Base-by-base conservation (phyloP, 2,797 vertebrate genomes). In the Liasis olivaceus region DNA sequence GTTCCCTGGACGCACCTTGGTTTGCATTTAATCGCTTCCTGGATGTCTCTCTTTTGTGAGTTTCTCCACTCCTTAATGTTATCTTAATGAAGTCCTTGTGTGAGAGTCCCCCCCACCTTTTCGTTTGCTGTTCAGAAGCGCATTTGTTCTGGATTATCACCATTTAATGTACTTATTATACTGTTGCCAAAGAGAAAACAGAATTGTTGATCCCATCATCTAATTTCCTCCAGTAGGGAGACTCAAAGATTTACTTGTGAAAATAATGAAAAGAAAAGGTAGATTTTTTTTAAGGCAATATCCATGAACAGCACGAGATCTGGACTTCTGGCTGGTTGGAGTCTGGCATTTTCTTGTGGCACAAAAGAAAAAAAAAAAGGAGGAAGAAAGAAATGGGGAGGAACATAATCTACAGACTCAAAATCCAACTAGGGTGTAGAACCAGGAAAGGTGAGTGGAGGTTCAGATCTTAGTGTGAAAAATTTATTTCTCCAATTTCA, bases 131-230 rank as follows among this genome's bases (percentile, higher is more conserved):
- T 92, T 92, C 89, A 90, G 59, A 64, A 87, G 36, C 24, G 85
- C 90, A 85, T 87, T 91, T 93, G 90, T 72, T 86, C 87, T 22
- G 84, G 93, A 89, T 91, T 87, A 91, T 91, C 77, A 4, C 81
- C 62, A 59, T 92, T 87, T 90, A 88, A 59, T 51, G 81, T 87
- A 90, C 77, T 87, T 92, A 84, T 64, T 92, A 66, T 89, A 47
- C 63, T 84, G 77, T 60, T 7, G n/a, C 31, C 88, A 89, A 81
- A 58, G 88, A 90, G 91, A 87, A 87, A 31, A 90, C 36, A 89
- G 60, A 72, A 77, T 60, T 77, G 17, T 8, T 26, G 72, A 92
- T 51, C 66, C 20, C 86, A 85, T 90, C 66, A 87, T 88, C 72
- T 11, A 59, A 87, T 66, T 88, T 85, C 66, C 81, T 85, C 47